These are phyloP conservation scores for Garrulus glandarius DNA, from an alignment of 2,797 vertebrate genomes.

Conservation along the genomic window DNA sequence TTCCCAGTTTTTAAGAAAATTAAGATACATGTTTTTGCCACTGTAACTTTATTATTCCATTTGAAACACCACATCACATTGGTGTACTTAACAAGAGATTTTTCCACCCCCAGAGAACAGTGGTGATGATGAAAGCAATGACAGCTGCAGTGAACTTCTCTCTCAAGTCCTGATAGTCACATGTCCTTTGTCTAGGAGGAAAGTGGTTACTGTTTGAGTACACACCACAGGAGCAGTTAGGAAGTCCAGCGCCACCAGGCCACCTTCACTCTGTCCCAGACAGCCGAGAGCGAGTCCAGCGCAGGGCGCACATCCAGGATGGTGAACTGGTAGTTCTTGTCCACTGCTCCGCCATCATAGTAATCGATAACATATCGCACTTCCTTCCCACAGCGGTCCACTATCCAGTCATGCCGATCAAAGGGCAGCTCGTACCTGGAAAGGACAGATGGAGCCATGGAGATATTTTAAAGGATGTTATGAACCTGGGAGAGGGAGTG, in stretches of 20 bases:
- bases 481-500: neutral
- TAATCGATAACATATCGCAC: slow-evolving; percentile 96
- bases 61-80: neutral
- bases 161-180: neutral
- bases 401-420: slow-evolving; percentile 94
- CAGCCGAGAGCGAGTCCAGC: slow-evolving; percentile 86
- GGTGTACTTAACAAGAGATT: neutral
- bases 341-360: slow-evolving; percentile 88
- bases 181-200: neutral
- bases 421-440: slow-evolving; percentile 93
- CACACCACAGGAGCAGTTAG: slow-evolving; percentile 49
- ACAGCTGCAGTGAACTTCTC: neutral
- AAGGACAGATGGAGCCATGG: neutral
- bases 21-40: neutral
- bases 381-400: slow-evolving; percentile 92
- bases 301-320: slow-evolving; percentile 93
- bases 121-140: neutral
- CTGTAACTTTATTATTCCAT: slow-evolving; percentile 1
- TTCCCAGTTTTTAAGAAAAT: slow-evolving; percentile 2
- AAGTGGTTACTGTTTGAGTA: neutral
- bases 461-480: neutral
- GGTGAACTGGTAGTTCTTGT: slow-evolving; percentile 89
- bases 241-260: slow-evolving; percentile 97
- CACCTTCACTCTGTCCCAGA: slow-evolving; percentile 95
- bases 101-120: neutral